Conservation (phyloP, 2,797 vertebrate genomes). For the Moxostoma hubbsi region DNA sequence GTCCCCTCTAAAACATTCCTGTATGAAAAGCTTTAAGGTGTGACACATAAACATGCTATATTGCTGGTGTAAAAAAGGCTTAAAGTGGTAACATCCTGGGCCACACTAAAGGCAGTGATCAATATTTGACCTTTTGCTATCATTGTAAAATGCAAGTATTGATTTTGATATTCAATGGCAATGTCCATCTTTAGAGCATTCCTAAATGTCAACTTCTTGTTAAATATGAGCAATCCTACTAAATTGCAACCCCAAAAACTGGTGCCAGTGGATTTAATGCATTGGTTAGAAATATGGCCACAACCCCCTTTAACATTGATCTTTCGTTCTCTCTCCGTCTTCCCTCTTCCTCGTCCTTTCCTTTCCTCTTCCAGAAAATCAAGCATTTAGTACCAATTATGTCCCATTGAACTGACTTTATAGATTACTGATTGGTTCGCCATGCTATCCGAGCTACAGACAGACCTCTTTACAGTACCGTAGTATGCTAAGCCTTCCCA, state of each 20-base stretch:
- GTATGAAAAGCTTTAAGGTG: slow-evolving; percentile 8
- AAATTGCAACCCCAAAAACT: slow-evolving; percentile 13
- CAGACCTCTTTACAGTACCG: slow-evolving; percentile 8
- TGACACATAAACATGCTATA: slow-evolving; percentile 11
- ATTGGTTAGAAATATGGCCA: slow-evolving; percentile 26
- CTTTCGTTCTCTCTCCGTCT: neutral
- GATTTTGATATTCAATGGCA: slow-evolving; percentile 23
- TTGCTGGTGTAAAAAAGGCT: neutral
- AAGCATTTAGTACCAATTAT: slow-evolving; percentile 26
- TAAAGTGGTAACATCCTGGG: neutral
- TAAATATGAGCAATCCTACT: slow-evolving; percentile 34
- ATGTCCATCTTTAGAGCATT: slow-evolving; percentile 9
- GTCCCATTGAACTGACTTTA: slow-evolving; percentile 29
- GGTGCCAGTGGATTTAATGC: slow-evolving; percentile 31
- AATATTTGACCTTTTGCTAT: slow-evolving; percentile 43
- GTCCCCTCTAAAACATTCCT: neutral
- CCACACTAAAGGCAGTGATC: slow-evolving; percentile 22
- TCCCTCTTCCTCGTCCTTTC: neutral
- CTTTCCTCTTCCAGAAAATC: neutral
- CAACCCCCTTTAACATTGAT: neutral
- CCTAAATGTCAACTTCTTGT: neutral
- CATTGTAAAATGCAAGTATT: slow-evolving; percentile 33
- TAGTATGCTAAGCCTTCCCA: slow-evolving; percentile 13
- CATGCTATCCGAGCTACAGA: neutral
- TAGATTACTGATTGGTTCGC: slow-evolving; percentile 32